Base-by-base conservation (phyloP, 2,888 invertebrate species). In the Troides helena region DNA sequence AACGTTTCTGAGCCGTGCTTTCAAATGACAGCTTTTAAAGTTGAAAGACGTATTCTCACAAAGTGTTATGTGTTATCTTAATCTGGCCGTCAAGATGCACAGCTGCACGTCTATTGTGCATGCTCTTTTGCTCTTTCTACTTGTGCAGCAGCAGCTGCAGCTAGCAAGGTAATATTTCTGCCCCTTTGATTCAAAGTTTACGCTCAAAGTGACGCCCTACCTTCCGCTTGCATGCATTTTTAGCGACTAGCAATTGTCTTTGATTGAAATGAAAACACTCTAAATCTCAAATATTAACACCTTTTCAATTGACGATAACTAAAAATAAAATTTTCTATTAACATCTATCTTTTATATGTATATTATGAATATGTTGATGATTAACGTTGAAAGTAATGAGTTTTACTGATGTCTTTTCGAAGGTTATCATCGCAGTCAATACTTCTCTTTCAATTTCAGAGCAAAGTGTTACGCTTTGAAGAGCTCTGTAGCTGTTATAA, bases 51-150 rank as follows among this genome's bases (percentile, higher is more conserved):
- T 79, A 80, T 77, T 76, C 77, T 78, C 72, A 80, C 77, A 80
- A 81, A 81, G 81, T 79, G 79, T 76, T 75, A 81, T 81, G 85
- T 80, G 86, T 89, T 88, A 87, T 88, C 87, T 88, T 86, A 87
- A 89, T 88, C 88, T 87, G 79, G 79, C 75, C 78, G 84, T 80
- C 83, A 84, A 83, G 82, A 80, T 80, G 80, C 75, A 73, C 72
- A 76, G 78, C 79, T 80, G 79, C 78, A 71, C 79, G 74, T 71
- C 80, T 73, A 86, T 87, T 89, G 88, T 89, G 77, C 68, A 76
- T 77, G 76, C 76, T 78, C 80, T 86, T 85, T 82, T 87, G 81
- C 78, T 78, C 77, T 80, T 79, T 80, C 81, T 82, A 77, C 83
- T 77, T 78, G 76, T 80, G 82, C 80, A 77, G 74, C 73, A 73